phyloP scores from a whole-genome alignment of 2,113 vertebrate species.

The Psephotus haematonotus region DNA sequence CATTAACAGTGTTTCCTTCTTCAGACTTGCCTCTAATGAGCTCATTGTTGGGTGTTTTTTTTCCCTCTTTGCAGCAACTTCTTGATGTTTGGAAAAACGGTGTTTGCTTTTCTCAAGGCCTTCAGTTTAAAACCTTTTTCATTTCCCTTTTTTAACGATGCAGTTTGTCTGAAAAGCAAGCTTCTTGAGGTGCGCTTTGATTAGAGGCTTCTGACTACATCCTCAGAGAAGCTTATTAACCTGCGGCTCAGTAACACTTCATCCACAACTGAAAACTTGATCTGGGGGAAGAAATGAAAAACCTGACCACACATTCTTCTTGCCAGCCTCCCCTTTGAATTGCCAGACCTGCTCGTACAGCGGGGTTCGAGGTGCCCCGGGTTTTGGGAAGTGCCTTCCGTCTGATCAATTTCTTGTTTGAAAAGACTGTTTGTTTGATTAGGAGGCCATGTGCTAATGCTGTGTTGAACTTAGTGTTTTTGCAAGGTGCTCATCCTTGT shows the following conservation, averaged over 20 bases:
- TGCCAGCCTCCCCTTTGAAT: not conserved
- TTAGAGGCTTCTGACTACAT: not conserved
- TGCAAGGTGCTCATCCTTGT: not conserved
- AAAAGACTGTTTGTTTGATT: not conserved
- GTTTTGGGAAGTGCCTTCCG: not conserved
- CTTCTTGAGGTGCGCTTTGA: not conserved
- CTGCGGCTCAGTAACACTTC: rapidly evolving
- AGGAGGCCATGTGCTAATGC: not conserved
- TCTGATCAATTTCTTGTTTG: not conserved
- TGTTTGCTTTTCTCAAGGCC: rapidly evolving
- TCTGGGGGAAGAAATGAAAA: not conserved
- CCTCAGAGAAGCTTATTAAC: not conserved
- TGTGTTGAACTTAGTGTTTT: not conserved
- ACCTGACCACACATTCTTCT: rapidly evolving
- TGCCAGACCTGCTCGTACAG: not conserved
- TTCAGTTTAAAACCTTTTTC: rapidly evolving
- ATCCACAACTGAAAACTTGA: not conserved
- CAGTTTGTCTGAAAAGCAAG: not conserved
- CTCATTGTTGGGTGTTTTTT: rapidly evolving
- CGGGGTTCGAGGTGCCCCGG: rapidly evolving
- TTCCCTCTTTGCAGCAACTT: rapidly evolving
- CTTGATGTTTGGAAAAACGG: rapidly evolving
- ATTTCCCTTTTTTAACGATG: not conserved
- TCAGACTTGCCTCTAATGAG: not conserved
- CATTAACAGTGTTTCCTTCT: not conserved